A percentile compares a stretch with the other conserved stretches of the same genome.
phyloP scores from a whole-genome alignment of 2,888 invertebrate genomes.

The Pseudococcus longispinus region DNA sequence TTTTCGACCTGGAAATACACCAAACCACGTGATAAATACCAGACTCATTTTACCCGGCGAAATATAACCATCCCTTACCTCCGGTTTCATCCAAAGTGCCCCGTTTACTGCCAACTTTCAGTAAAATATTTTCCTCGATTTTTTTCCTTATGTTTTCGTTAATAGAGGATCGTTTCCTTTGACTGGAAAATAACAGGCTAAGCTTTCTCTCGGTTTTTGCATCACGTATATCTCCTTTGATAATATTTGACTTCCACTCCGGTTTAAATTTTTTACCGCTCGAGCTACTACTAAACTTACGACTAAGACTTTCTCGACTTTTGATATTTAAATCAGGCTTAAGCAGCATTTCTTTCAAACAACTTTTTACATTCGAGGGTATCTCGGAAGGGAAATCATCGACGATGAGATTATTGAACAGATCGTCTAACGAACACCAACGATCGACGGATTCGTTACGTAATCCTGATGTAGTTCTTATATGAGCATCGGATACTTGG shows the following conservation, averaged over 20 bases:
- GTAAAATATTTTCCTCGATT: neutral
- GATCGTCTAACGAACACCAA: slow-evolving; percentile 6
- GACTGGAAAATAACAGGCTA: neutral
- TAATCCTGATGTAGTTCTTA: neutral
- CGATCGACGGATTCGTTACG: neutral
- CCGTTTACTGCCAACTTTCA: neutral
- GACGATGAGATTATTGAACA: neutral
- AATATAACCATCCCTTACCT: neutral
- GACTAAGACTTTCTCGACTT: neutral
- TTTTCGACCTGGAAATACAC: neutral
- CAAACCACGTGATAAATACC: neutral
- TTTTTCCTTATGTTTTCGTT: neutral
- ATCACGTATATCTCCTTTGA: neutral
- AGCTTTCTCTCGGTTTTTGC: neutral
- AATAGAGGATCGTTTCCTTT: neutral
- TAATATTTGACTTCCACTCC: neutral
- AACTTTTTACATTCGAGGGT: neutral
- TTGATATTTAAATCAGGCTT: neutral
- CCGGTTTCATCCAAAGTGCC: neutral
- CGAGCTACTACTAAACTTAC: neutral
- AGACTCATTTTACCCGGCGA: neutral
- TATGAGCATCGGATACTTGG: neutral
- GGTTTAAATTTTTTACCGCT: neutral
- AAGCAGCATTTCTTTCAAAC: neutral
- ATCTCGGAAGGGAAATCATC: neutral